phyloP scores from a whole-genome alignment of 2,888 invertebrate genomes.

The Lithophane ornitopus region DNA sequence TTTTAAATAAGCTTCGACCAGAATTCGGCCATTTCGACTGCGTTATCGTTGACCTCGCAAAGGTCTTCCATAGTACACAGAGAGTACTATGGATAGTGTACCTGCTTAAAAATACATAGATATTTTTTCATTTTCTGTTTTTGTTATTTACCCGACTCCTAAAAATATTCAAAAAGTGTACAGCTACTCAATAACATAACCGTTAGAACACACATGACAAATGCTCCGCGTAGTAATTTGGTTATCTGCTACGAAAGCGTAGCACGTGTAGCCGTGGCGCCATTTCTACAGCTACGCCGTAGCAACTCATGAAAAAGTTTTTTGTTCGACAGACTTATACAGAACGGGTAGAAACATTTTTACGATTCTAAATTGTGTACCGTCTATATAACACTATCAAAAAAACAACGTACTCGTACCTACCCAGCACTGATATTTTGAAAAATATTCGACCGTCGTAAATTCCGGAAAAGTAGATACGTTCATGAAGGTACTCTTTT shows the following conservation, averaged over 20 bases:
- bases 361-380: background rate
- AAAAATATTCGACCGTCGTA: background rate
- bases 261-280: background rate
- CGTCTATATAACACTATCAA: background rate
- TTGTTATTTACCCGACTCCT: background rate
- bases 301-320: background rate
- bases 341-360: background rate
- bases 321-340: background rate
- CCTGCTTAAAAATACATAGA: background rate
- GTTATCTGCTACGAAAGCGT: slow-evolving; percentile 12
- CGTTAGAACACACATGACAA: background rate
- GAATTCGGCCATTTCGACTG: no score
- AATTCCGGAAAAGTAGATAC: background rate
- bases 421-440: background rate
- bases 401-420: background rate
- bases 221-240: background rate
- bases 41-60: no score
- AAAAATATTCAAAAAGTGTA: background rate
- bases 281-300: slow-evolving; percentile 17
- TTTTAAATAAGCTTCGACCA: no score
- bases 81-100: no score
- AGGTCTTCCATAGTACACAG: no score
- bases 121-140: background rate
- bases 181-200: background rate
- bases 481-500: background rate